phyloP scores from a whole-genome alignment of 2,113 vertebrate genomes.

The Anser cygnoides region DNA sequence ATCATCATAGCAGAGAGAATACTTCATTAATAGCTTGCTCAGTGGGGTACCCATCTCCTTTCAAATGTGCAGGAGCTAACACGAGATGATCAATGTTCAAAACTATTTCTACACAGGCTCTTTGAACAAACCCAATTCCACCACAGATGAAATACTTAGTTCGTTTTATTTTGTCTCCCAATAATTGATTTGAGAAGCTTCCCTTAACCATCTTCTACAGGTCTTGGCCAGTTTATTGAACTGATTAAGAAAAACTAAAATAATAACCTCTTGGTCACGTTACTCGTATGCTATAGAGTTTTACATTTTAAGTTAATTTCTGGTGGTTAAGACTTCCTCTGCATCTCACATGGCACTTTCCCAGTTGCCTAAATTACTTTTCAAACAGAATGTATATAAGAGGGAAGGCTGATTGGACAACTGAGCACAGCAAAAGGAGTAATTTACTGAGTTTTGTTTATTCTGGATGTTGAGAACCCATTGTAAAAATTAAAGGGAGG shows the following conservation, averaged over 20 bases:
- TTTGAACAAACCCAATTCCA: background rate
- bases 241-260: slow-evolving; percentile 6
- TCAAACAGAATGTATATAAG: background rate
- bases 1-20: background rate
- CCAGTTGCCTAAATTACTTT: background rate
- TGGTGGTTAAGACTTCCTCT: slow-evolving; percentile 2
- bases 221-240: background rate
- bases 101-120: background rate
- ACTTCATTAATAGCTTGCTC: background rate
- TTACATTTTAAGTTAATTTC: slow-evolving; percentile 4
- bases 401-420: slow-evolving; percentile 16
- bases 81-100: rapidly evolving
- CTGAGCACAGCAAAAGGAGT: slow-evolving; percentile 1
- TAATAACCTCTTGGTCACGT: background rate
- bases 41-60: background rate
- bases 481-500: slow-evolving; percentile 25
- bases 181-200: background rate
- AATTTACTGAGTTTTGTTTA: slow-evolving; percentile 55
- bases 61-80: background rate
- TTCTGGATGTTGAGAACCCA: background rate
- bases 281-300: background rate
- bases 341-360: background rate
- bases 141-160: background rate
- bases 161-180: background rate
- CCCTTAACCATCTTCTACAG: background rate